A percentile compares a stretch with the other conserved stretches of the same genome.
phyloP scores from a whole-genome alignment of 2,888 invertebrate genomes.

The Diarsia rubi region DNA sequence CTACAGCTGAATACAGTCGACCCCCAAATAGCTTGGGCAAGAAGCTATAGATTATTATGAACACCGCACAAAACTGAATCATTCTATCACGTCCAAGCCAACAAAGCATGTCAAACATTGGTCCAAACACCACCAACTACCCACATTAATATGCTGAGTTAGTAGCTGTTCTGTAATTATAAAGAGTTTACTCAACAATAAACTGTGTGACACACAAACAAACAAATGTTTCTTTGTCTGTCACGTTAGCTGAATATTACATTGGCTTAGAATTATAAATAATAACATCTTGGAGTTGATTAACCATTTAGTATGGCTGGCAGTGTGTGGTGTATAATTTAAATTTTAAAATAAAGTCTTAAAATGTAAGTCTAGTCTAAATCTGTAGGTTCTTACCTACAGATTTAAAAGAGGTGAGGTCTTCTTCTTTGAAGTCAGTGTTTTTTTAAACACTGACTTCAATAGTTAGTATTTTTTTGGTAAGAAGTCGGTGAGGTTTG shows the following conservation, averaged over 20 bases:
- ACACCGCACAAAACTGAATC: neutral
- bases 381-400: too few species aligned
- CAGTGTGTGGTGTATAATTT: neutral
- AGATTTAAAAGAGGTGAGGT: too few species aligned
- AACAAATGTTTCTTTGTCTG: constrained; percentile 62
- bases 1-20: too few species aligned
- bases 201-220: constrained; percentile 46
- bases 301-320: constrained; percentile 28
- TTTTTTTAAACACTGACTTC: too few species aligned
- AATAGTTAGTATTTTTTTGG: too few species aligned
- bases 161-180: constrained; percentile 64
- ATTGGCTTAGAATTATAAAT: constrained; percentile 47
- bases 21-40: too few species aligned
- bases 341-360: neutral
- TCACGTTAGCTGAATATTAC: constrained; percentile 53
- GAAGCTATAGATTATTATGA: neutral
- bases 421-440: too few species aligned
- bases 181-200: constrained; percentile 64
- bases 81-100: neutral
- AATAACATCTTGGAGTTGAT: constrained; percentile 41
- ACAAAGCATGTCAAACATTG: constrained; percentile 39
- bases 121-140: constrained; percentile 27
- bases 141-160: constrained; percentile 57
- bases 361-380: too few species aligned
- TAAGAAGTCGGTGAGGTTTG: too few species aligned